Conservation (phyloP, 2,113 vertebrate species). For the Lampris megalopsis region DNA sequence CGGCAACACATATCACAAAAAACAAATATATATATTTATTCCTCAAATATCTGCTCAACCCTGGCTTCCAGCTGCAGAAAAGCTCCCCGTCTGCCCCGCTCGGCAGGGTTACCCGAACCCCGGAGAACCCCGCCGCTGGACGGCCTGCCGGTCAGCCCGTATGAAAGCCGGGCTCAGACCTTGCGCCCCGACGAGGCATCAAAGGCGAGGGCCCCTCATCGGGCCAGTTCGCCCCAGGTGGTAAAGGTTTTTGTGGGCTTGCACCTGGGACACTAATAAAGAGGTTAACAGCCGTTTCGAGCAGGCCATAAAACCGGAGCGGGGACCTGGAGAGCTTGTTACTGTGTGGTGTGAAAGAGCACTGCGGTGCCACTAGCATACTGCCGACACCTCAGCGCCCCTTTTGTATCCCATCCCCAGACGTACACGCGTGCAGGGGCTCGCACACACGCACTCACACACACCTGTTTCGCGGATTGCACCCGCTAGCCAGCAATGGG, state of each 20-base stretch:
- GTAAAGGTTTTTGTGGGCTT: slow-evolving; percentile 67
- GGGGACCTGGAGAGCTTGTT: slow-evolving; percentile 60
- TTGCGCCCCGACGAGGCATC: slow-evolving; percentile 38
- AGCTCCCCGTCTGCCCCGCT: background rate
- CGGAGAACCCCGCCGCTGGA: slow-evolving; percentile 4
- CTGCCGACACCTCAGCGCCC: slow-evolving; percentile 55
- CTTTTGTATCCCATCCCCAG: slow-evolving; percentile 40
- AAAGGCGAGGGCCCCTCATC: slow-evolving; percentile 25
- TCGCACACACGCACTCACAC: slow-evolving; percentile 36
- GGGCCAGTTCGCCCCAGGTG: slow-evolving; percentile 54
- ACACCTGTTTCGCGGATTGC: slow-evolving; percentile 60
- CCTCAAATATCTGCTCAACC: no score
- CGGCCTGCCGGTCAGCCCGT: slow-evolving; percentile 4
- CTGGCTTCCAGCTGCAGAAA: background rate
- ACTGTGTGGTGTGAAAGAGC: slow-evolving; percentile 69
- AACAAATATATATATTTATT: background rate
- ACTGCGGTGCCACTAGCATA: slow-evolving; percentile 36
- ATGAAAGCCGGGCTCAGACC: slow-evolving; percentile 19
- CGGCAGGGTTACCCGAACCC: background rate
- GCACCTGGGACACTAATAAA: slow-evolving; percentile 79
- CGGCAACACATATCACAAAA: no score
- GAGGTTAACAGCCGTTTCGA: slow-evolving; percentile 67
- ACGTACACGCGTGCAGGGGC: slow-evolving; percentile 21
- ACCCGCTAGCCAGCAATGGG: slow-evolving; percentile 38
- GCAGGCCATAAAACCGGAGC: slow-evolving; percentile 65